These are phyloP conservation scores for Lagopus muta DNA, from an alignment of 2,113 vertebrate genomes.

Conservation along the genomic window DNA sequence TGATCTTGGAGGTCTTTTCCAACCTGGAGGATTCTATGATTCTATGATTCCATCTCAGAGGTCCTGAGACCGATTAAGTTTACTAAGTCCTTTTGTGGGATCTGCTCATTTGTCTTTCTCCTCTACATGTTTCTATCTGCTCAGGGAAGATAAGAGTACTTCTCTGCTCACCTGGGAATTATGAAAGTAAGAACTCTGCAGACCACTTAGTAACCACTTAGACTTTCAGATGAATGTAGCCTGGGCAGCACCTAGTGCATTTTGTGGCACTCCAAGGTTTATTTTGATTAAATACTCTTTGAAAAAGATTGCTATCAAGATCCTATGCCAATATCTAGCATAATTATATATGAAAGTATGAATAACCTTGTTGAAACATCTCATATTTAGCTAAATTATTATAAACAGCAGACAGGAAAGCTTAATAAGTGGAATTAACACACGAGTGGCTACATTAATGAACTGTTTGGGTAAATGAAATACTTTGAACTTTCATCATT, in stretches of 20 bases:
- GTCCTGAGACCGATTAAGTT: not conserved
- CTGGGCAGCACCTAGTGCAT: not conserved
- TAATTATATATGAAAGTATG: constrained; percentile 18
- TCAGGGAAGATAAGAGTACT: not conserved
- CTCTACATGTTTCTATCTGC: not conserved
- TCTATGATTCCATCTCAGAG: not conserved
- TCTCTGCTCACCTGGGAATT: not conserved
- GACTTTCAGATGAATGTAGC: not conserved
- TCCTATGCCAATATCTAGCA: not conserved
- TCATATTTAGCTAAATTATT: constrained; percentile 36
- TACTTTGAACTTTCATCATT: constrained; percentile 47
- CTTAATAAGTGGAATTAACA: constrained; percentile 44
- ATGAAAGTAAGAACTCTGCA: not conserved
- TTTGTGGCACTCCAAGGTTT: not conserved
- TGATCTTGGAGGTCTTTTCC: no score
- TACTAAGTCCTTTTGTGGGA: not conserved
- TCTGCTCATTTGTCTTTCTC: not conserved
- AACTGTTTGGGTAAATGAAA: constrained; percentile 39
- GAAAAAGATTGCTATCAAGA: constrained; percentile 5
- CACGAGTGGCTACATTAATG: constrained; percentile 39
- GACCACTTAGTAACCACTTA: not conserved
- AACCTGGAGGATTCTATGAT: no score
- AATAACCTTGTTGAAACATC: constrained; percentile 38
- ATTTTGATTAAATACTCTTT: constrained; percentile 7
- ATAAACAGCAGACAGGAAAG: constrained; percentile 7